These are phyloP conservation scores for Chaetogeoica ovagalla DNA, from an alignment of 2,888 invertebrate genomes.

Conservation along the genomic window DNA sequence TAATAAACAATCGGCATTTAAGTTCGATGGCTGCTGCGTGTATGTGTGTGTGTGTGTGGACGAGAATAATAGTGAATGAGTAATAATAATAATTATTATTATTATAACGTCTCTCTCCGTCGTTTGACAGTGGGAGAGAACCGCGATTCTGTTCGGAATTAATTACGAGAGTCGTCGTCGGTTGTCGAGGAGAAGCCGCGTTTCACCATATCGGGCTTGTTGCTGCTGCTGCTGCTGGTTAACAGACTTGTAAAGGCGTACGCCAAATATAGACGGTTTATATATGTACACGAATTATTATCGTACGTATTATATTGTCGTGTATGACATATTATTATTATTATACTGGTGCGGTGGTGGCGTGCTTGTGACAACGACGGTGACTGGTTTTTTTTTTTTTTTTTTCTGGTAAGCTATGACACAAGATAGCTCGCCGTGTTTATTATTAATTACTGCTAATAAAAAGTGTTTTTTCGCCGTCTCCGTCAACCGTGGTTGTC, in stretches of 20 bases:
- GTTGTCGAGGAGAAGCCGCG: too few relatives aligned
- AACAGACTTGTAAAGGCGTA: not conserved
- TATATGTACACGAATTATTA: not conserved
- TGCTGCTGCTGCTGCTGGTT: not conserved
- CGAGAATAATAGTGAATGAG: too few relatives aligned
- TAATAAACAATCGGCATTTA: too few relatives aligned
- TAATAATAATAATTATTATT: too few relatives aligned
- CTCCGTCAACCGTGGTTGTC: not conserved
- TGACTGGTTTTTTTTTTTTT: not conserved
- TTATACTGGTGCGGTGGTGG: not conserved
- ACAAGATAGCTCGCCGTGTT: not conserved
- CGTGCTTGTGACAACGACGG: not conserved
- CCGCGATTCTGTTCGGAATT: too few relatives aligned
- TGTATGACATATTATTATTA: not conserved
- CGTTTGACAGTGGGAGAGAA: too few relatives aligned
- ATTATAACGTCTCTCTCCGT: too few relatives aligned
- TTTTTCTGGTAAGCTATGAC: not conserved
- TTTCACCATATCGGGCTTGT: conserved; percentile 4
- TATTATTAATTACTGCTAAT: conserved; percentile 38
- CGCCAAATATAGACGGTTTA: conserved; percentile 25
- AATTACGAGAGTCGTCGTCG: too few relatives aligned
- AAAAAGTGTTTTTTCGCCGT: not conserved
- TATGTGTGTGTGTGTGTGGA: too few relatives aligned
- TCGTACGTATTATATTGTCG: too few relatives aligned
- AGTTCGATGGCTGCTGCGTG: too few relatives aligned